Evolutionary conservation across 2,797 vertebrate genomes (phyloP), one percentile per base, ranked within the genome.

Genomic region (Sebastes cheni): DNA sequence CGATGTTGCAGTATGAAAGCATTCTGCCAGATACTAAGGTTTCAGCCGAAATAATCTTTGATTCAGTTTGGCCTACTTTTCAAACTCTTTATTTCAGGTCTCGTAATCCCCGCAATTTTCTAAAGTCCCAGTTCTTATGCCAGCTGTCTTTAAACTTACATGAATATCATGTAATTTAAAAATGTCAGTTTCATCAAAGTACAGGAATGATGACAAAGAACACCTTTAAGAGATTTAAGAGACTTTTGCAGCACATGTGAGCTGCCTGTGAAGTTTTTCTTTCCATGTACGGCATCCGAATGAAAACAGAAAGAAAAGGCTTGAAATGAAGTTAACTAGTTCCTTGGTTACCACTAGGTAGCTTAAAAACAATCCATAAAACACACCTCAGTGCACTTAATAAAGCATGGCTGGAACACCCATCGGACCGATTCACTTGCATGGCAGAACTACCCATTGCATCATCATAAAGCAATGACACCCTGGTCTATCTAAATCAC

Each of bases 311-410:
- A 54, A 29, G 32, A 73, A 70, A 68, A 42, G 25, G 29, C 13
- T 8, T 3, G 3, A 54, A 67, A 78, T 68, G 2, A 75, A 73
- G 54, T 82, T 88, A 82, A 86, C 34, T 69, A 81, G 79, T 72
- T 87, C 69, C 82, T 89, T 87, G 68, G 91, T 90, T 81, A 90
- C 84, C 77, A 80, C 75, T 25, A 55, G 67, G 67, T 80, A 81
- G 72, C 88, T 70, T 50, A 34, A 85, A 89, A 89, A 88, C 81
- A 91, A 85, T 67, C 71, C 79, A 90, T 91, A 87, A 91, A 91
- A 85, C 81, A 81, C 79, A 87, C 82, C 46, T 83, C 83, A 56
- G 61, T 88, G 83, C 76, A 77, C 32, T 89, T 90, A 82, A 89
- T 91, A 83, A 87, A 86, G 80, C 78, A 77, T 27, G 56, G 34